Base-by-base conservation (phyloP, 2,797 vertebrate genomes). In the Labroides dimidiatus region DNA sequence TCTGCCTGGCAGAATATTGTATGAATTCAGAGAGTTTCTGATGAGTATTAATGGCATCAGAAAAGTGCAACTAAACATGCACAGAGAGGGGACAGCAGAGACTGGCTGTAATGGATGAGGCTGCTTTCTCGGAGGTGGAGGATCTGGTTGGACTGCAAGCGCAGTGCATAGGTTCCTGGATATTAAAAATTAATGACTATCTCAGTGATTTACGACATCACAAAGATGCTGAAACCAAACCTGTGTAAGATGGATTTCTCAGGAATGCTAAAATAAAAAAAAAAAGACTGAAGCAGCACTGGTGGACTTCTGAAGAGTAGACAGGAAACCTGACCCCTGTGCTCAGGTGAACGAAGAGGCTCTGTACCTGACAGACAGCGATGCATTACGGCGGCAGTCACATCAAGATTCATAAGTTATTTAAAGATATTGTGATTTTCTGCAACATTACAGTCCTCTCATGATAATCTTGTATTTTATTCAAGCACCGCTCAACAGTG, bases 101-200 rank as follows among this genome's bases (percentile, higher is more conserved):
- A 77, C 72, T 33, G 45, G 42, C 72, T 45, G 67, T 91, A 90
- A 92, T 89, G 69, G 85, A 93, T 91, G 89, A 73, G 72, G 75
- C 74, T 59, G 61, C 53, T 69, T n/a, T 72, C 66, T 62, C 39
- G 56, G 67, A 66, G 64, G 65, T 60, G 70, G 65, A 79, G 80
- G 72, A 81, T 73, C 82, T 63, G 24, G 75, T 72, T 64, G 82
- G 81, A 76, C 77, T 75, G 77, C 79, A 69, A n/a, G 77, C 80
- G 78, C 17, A 17, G 75, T 44, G 48, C 79, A 82, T 78, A 83
- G 82, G 80, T 84, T 84, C 77, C 56, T 74, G 57, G 73, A 85
- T 89, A 89, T 94, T 87, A 94, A 93, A 92, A 90, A 92, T 90
- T 80, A 93, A 92, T 92, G 87, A 88, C 78, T 81, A 87, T 84